These are phyloP conservation scores for Psittacula cyanocephala DNA, from an alignment of 2,113 vertebrate species.

Conservation along the genomic window DNA sequence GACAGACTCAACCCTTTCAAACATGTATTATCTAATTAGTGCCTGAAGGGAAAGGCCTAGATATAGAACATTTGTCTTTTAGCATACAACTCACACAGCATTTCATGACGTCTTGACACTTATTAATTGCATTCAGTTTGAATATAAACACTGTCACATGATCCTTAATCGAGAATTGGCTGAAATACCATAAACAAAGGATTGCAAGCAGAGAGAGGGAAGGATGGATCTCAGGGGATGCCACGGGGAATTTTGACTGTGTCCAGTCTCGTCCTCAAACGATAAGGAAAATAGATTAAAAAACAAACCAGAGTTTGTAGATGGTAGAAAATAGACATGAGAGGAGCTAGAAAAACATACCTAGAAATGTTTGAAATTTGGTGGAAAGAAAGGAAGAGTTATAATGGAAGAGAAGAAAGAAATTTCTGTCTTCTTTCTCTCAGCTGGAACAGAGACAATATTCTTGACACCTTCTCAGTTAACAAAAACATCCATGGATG, in stretches of 20 bases:
- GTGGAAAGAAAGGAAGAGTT: neutral
- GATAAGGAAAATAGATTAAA: neutral
- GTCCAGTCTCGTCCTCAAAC: conserved; percentile 53
- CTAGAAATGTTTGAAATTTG: neutral
- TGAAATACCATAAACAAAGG: conserved; percentile 61
- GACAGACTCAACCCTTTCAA: conserved; percentile 56
- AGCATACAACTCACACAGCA: conserved; percentile 50
- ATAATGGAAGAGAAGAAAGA: neutral
- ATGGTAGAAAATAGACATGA: neutral
- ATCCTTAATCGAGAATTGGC: conserved; percentile 51
- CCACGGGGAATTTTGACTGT: neutral
- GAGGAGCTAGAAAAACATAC: neutral
- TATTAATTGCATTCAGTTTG: conserved; percentile 64
- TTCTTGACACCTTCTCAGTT: neutral
- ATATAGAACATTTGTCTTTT: conserved; percentile 60
- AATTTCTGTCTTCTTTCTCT: neutral
- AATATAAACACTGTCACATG: conserved; percentile 65
- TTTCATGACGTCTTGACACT: conserved; percentile 58
- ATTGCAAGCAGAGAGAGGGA: conserved; percentile 38
- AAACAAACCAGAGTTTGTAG: neutral
- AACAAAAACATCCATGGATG: neutral
- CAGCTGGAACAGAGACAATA: neutral
- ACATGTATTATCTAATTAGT: conserved; percentile 62
- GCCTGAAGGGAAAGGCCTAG: conserved; percentile 53
- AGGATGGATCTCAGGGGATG: neutral